Evolutionary conservation across 30 jellyfish, hydroid and myxozoan genomes (phyloP), one percentile per base, ranked within the genome.

Genomic region (Mastigias papua): DNA sequence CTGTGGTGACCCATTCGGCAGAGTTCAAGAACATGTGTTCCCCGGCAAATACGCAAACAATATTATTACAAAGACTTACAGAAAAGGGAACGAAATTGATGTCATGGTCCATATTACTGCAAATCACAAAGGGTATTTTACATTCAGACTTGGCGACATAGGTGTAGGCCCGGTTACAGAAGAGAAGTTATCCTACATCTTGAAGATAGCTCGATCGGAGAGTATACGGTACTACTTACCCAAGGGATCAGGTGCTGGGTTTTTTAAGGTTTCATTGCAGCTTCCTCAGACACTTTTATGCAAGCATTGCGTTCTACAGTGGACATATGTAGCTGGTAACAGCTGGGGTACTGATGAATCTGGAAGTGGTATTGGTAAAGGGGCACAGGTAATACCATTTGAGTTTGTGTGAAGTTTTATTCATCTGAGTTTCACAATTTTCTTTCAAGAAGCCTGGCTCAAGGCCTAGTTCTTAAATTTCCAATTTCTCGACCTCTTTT

Each of bases 1-100:
- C 13, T 86, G 95, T 48, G 95, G 95, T 75, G 95, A 86, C 42
- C 90, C 95, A 2, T 75, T 32, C 65, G 81, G 81, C 63, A 68
- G 25, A 30, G 30, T 50, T 1, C 86, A 69, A 31, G 67, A 29
- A 9, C 80, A 64, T 34, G 83, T 64, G 15, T 34, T 34, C 76
- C 90, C 90, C 29, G 90, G 90, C 11, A 49, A 66, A 34, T 86
- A 19, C 79, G 95, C 95, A 35, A 86, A 75, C 42, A 68, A 69
- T 37, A 74, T 70, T 90, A 76, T 86, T 4, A 48, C 78, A 11
- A 64, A 61, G 42, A 76, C 84, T 22, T 86, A 86, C 64, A 76
- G 28, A 29, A 62, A 75, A 60, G 95, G 95, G 11, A 86, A 76
- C 37, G 68, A 61, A 11, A 75, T 86, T 37, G 48, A 74, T 19